phyloP scores from a whole-genome alignment of 1,140 invertebrate genomes.

The Triops cancriformis region DNA sequence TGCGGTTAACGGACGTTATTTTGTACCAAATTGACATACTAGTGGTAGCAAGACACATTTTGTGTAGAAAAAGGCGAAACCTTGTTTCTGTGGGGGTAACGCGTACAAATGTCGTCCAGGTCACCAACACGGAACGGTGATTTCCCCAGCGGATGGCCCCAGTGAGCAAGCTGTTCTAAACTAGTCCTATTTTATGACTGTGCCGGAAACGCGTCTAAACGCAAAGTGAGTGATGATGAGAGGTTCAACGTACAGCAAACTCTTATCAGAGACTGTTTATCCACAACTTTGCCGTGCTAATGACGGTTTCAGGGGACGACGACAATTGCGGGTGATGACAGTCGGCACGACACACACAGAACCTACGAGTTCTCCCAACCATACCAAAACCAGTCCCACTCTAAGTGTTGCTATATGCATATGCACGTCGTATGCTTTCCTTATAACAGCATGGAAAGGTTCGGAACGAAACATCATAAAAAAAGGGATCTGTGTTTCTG shows the following conservation, averaged over 20 bases:
- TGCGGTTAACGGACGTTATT: too few relatives aligned
- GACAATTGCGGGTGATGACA: slow-evolving; percentile 5
- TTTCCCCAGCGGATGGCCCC: neutral
- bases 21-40: too few relatives aligned
- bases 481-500: too few relatives aligned
- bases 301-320: neutral
- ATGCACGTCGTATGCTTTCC: too few relatives aligned
- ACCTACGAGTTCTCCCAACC: neutral
- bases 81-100: too few relatives aligned
- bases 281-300: slow-evolving; percentile 1
- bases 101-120: neutral
- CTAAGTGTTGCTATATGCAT: neutral
- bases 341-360: slow-evolving; percentile 12
- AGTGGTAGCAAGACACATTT: too few relatives aligned
- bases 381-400: neutral
- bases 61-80: too few relatives aligned
- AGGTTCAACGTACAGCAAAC: neutral
- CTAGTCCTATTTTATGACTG: neutral
- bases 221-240: neutral
- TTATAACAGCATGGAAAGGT: neutral
- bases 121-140: neutral
- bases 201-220: slow-evolving; percentile 3
- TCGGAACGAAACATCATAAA: neutral
- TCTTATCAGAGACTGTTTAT: slow-evolving; percentile 1
- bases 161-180: neutral